Percentiles rank a stretch among this genome's conserved stretches.
These are phyloP conservation scores for Hydropsyche betteni DNA, from an alignment of 2,888 invertebrate genomes.

Conservation along the genomic window DNA sequence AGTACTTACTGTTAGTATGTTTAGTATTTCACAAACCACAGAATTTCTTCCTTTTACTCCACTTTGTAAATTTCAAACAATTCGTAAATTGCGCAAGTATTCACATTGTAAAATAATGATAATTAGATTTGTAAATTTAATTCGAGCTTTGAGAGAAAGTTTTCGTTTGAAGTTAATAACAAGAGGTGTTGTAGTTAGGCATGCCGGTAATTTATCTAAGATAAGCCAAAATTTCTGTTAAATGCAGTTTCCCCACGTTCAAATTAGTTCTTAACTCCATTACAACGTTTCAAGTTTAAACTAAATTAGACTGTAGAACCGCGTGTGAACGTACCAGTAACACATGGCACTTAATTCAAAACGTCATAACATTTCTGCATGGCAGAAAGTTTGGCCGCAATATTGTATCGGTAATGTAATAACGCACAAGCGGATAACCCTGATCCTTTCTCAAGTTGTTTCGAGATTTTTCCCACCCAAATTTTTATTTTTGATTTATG, in stretches of 20 bases:
- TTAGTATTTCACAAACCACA: too few species aligned
- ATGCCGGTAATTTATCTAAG: conserved; percentile 25
- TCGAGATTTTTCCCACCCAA: not conserved
- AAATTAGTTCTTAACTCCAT: conserved; percentile 38
- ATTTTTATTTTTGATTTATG: too few species aligned
- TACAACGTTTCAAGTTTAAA: conserved; percentile 30
- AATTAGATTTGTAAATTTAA: not conserved
- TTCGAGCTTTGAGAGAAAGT: not conserved
- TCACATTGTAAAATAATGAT: too few species aligned
- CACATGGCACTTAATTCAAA: conserved; percentile 37
- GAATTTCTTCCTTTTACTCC: too few species aligned
- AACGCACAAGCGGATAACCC: not conserved
- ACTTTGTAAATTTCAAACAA: too few species aligned
- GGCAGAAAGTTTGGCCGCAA: conserved; percentile 12
- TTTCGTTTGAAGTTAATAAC: conserved; percentile 9
- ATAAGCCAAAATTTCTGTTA: conserved; percentile 31
- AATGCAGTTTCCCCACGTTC: conserved; percentile 33
- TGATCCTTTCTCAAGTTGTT: not conserved
- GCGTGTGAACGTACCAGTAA: conserved; percentile 21
- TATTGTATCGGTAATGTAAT: not conserved
- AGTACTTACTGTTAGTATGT: not conserved
- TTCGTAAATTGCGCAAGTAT: too few species aligned
- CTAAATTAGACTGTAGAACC: conserved; percentile 33
- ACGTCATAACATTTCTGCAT: conserved; percentile 33
- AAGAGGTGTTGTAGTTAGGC: conserved; percentile 20